Conservation (phyloP, 2,888 invertebrate genomes). For the Lasiommata megera region DNA sequence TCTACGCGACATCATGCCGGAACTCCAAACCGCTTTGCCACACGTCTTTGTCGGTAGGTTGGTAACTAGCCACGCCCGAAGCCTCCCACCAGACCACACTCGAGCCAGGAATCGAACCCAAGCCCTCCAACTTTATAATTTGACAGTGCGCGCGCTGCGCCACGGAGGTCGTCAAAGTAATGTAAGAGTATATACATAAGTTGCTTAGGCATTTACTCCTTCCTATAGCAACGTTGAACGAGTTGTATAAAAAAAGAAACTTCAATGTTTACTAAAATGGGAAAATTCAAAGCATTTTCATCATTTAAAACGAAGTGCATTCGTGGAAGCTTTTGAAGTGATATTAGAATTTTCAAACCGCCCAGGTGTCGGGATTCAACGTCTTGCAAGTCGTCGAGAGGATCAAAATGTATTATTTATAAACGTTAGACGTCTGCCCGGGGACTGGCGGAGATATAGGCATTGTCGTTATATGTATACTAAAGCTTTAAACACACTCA, state of each 20-base stretch:
- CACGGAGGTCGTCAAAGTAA: too few relatives aligned
- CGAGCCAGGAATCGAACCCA: too few relatives aligned
- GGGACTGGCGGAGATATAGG: constrained; percentile 31
- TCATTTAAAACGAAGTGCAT: constrained; percentile 21
- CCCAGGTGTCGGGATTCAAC: constrained; percentile 37
- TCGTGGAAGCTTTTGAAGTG: constrained; percentile 31
- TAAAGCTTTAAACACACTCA: constrained; percentile 18
- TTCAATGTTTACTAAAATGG: constrained; percentile 6
- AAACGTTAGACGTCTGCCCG: constrained; percentile 42
- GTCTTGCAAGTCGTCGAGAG: constrained; percentile 43
- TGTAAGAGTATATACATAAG: too few relatives aligned
- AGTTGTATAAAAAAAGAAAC: constrained; percentile 3
- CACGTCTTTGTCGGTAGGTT: too few relatives aligned
- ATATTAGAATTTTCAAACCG: constrained; percentile 38
- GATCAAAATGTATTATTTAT: constrained; percentile 65
- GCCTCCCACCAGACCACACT: too few relatives aligned
- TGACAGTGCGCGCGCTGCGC: too few relatives aligned
- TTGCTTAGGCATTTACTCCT: too few relatives aligned
- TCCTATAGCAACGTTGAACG: too few relatives aligned
- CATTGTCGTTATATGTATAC: constrained; percentile 25
- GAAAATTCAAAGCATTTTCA: constrained; percentile 11
- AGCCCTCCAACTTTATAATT: too few relatives aligned
- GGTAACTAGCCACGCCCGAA: too few relatives aligned
- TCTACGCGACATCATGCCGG: too few relatives aligned
- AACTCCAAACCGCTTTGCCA: too few relatives aligned